Evolutionary conservation across 1,140 invertebrate species (phyloP).

Genomic region (Cecropterus lyciades): DNA sequence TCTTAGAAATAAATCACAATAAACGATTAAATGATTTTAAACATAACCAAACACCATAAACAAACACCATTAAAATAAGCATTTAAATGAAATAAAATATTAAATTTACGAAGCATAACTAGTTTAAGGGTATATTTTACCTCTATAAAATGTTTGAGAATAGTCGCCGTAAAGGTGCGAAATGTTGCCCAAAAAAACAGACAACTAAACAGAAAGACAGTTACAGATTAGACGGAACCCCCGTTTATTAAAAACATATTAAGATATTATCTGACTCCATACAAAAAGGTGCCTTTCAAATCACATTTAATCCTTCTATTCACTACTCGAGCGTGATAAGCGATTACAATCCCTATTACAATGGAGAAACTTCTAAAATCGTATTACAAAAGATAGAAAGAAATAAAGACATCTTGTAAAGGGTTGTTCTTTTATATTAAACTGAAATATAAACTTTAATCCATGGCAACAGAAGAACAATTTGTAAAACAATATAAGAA

Average conservation of each 20-base stretch:
- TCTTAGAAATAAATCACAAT: no score
- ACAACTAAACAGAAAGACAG: conserved; percentile 65
- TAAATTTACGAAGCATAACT: no score
- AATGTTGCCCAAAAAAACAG: conserved; percentile 57
- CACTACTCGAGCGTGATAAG: conserved; percentile 44
- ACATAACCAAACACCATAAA: no score
- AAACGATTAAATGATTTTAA: no score
- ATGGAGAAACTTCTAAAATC: conserved; percentile 16
- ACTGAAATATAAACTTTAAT: conserved; percentile 34
- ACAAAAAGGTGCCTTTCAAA: conserved; percentile 69
- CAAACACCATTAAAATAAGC: no score
- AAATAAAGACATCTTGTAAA: conserved; percentile 58
- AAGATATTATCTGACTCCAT: conserved; percentile 73
- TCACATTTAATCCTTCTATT: conserved; percentile 71
- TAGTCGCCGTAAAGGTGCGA: conserved; percentile 71
- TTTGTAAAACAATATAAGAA: conserved; percentile 29
- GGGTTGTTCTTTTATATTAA: conserved; percentile 43
- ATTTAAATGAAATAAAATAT: no score
- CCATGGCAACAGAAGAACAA: conserved; percentile 20
- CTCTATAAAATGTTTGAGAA: conserved; percentile 43
- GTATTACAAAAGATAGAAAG: conserved; percentile 21
- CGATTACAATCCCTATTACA: conserved; percentile 47
- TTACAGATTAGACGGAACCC: conserved; percentile 77
- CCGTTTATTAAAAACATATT: conserved; percentile 79
- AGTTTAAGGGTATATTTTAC: background rate